Evolutionary conservation across 2,888 invertebrate genomes (phyloP), one percentile per base, ranked within the genome.

Genomic region (Agonopterix subpropinquella): DNA sequence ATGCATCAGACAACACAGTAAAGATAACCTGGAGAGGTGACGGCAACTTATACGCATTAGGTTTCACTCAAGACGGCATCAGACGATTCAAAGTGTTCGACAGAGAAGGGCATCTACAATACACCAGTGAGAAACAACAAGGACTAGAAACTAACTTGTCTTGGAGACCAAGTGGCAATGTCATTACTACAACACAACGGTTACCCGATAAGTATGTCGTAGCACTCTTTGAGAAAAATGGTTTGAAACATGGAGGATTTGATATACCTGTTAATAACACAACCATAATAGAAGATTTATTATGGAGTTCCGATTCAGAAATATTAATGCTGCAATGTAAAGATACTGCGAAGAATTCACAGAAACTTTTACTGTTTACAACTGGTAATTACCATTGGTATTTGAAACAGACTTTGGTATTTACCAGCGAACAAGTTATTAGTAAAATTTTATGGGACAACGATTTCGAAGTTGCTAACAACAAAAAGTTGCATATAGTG

Each of bases 301-400:
- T 81, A 43, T 96, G 96, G 96, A 96, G 94, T 72, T 75, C 84
- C n/a, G 95, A 95, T 69, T 96, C 96, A 0, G 92, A 94, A 63
- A 89, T 94, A 53, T 71, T 95, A 43, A 86, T 90, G 13, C 67
- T 94, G 47, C 86, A 85, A 59, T 89, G 89, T 58, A 73, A 67
- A 57, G 80, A 89, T 53, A 59, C 56, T 41, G 64, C 68, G 41
- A 69, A 71, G 11, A 67, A 71, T 41, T 60, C 65, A 47, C 87
- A 89, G 48, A 76, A 73, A 43, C 58, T 95, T 37, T 89, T 93
- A 62, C 78, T 98, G 5, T 98, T 94, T 89, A 94, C 93, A 1
- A 90, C 92, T 43, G 92, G 91, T 44, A 98, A 98, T 81, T 97
- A 96, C 71, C 94, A 96, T 65, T 98, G 97, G 97, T 96, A 96